phyloP scores from a whole-genome alignment of 2,113 vertebrate genomes.

The Mobula birostris region DNA sequence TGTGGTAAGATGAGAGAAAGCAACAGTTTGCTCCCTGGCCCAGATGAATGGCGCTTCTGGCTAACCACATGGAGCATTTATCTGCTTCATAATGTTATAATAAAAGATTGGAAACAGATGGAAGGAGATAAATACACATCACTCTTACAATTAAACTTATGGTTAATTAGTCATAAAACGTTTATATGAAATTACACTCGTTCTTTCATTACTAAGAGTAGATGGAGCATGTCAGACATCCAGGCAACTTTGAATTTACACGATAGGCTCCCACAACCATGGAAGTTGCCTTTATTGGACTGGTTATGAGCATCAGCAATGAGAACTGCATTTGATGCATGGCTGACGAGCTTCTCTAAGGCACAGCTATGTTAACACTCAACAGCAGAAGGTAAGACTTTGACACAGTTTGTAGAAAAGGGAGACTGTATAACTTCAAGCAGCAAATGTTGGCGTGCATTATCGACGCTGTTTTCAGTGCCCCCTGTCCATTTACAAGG shows the following conservation, averaged over 20 bases:
- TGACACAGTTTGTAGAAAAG: background rate
- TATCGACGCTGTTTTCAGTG: background rate
- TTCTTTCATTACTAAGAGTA: background rate
- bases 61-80: background rate
- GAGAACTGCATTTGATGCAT: background rate
- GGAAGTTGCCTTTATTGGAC: background rate
- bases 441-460: background rate
- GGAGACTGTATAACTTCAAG: background rate
- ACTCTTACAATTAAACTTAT: conserved; percentile 33
- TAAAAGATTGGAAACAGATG: conserved; percentile 29
- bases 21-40: background rate
- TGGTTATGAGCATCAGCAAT: background rate
- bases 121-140: background rate
- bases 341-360: background rate
- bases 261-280: background rate
- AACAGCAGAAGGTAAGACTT: background rate
- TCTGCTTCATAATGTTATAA: background rate
- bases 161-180: conserved; percentile 29
- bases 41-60: background rate
- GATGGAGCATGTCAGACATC: background rate
- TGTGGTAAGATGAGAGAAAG: too few species aligned
- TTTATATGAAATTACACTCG: background rate
- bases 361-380: background rate
- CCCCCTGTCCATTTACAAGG: background rate
- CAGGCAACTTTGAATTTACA: background rate